Percentiles rank a stretch among this genome's conserved stretches.
Evolutionary conservation across 2,888 invertebrate genomes (phyloP).

Genomic region (Gnatocerus cornutus): DNA sequence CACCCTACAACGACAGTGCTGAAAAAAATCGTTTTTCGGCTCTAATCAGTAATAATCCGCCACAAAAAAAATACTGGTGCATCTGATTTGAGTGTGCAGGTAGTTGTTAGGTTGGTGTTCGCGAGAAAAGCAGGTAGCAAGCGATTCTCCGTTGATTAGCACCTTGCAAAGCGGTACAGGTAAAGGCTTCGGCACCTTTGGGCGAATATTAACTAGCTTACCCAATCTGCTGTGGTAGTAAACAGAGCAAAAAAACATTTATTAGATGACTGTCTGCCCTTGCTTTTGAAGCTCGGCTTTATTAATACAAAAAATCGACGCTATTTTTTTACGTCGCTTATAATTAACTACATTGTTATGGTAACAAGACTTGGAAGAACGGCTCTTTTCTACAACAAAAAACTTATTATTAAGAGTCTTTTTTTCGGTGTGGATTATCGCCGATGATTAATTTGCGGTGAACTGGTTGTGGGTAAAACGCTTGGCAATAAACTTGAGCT

Average conservation of each 20-base stretch:
- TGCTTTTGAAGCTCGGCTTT: constrained; percentile 36
- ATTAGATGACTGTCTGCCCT: constrained; percentile 48
- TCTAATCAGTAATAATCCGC: constrained; percentile 27
- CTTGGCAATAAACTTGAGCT: constrained; percentile 2
- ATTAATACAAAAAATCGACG: constrained; percentile 49
- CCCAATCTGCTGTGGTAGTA: constrained; percentile 49
- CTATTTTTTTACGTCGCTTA: constrained; percentile 51
- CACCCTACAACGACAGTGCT: constrained; percentile 10
- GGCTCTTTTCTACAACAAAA: constrained; percentile 22
- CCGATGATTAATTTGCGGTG: constrained; percentile 5
- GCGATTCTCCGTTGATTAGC: constrained; percentile 50
- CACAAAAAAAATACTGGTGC: constrained; percentile 28
- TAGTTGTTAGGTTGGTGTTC: constrained; percentile 36
- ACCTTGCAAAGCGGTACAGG: constrained; percentile 51
- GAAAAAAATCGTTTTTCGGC: constrained; percentile 23
- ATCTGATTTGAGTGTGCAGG: constrained; percentile 35
- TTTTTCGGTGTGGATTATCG: constrained; percentile 8
- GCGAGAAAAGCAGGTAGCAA: constrained; percentile 47
- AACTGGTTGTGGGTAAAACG: background rate
- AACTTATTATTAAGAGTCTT: constrained; percentile 27
- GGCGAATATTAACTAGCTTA: constrained; percentile 53
- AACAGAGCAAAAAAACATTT: constrained; percentile 50
- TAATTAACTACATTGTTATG: constrained; percentile 58
- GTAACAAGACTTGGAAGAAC: constrained; percentile 51
- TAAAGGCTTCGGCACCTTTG: constrained; percentile 52